A percentile compares a stretch with the other conserved stretches of the same genome.
Evolutionary conservation across 2,113 vertebrate genomes (phyloP).

Genomic region (Tenebrosternarchus preto): DNA sequence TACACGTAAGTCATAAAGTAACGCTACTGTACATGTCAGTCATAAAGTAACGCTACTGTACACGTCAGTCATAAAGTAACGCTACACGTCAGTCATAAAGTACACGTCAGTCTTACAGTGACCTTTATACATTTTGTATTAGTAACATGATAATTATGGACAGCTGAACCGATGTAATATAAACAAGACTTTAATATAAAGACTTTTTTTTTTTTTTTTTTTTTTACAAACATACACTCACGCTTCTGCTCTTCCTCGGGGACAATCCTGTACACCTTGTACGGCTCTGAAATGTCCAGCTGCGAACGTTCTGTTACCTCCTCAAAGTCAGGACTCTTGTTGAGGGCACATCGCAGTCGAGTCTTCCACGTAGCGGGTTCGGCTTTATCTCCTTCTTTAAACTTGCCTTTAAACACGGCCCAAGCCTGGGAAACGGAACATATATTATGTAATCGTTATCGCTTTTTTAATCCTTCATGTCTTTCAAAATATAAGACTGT

Average conservation of each 20-base stretch:
- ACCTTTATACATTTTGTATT: not conserved
- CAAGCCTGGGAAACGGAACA: conserved; percentile 79
- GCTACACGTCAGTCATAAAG: no score
- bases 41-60: no score
- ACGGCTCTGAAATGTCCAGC: conserved; percentile 96
- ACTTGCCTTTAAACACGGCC: conserved; percentile 99
- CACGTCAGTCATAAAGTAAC: no score
- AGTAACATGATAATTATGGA: not conserved
- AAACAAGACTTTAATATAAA: no score
- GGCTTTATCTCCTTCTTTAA: conserved; percentile 95
- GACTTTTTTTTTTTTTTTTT: no score
- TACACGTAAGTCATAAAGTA: no score
- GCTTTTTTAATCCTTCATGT: not conserved
- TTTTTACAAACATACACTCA: conserved; percentile 57
- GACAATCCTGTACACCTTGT: conserved; percentile 97
- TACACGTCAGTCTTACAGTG: no score
- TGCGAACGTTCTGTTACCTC: conserved; percentile 96
- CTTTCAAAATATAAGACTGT: not conserved
- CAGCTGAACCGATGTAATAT: not conserved
- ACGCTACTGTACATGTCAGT: no score
- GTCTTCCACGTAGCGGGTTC: conserved; percentile 99
- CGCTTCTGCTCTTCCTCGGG: conserved; percentile 96
- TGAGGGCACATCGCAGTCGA: conserved; percentile 91
- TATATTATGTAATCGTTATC: conserved; percentile 17
- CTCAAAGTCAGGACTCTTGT: conserved; percentile 98